Conservation (phyloP, 2,797 vertebrate genomes). For the Ciconia nigra region DNA sequence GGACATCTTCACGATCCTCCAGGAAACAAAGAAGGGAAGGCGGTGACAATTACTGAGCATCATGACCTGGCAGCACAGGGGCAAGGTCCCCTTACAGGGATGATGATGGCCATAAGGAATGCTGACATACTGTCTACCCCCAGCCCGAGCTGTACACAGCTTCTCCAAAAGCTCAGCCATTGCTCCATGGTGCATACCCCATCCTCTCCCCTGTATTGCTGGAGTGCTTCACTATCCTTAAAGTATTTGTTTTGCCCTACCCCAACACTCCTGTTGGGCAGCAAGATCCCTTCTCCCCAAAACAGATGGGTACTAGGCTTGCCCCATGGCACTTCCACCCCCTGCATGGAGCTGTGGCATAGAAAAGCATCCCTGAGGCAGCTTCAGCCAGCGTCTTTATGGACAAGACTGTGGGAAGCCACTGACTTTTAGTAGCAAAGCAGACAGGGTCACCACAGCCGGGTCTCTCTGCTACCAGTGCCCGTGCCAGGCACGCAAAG, state of each 20-base stretch:
- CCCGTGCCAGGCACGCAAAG: background rate
- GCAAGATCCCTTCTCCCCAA: background rate
- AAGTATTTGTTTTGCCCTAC: background rate
- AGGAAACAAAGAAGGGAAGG: conserved; percentile 34
- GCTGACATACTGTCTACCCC: background rate
- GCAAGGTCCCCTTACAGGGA: background rate
- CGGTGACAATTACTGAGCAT: background rate
- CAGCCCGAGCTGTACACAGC: background rate
- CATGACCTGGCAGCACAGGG: background rate
- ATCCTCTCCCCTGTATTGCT: background rate
- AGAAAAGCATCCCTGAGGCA: background rate
- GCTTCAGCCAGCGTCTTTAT: background rate
- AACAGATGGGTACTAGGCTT: background rate
- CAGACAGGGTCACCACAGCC: background rate
- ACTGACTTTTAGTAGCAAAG: background rate
- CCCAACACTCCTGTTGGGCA: background rate
- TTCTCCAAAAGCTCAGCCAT: background rate
- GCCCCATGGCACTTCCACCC: background rate
- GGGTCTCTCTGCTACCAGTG: background rate
- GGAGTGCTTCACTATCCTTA: background rate
- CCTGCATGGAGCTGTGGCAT: background rate
- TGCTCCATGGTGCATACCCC: background rate
- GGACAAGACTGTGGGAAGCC: background rate
- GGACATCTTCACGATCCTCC: conserved; percentile 99
- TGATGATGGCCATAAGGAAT: background rate